Conservation (phyloP, 2,113 vertebrate species). For the Erythrolamprus reginae region DNA sequence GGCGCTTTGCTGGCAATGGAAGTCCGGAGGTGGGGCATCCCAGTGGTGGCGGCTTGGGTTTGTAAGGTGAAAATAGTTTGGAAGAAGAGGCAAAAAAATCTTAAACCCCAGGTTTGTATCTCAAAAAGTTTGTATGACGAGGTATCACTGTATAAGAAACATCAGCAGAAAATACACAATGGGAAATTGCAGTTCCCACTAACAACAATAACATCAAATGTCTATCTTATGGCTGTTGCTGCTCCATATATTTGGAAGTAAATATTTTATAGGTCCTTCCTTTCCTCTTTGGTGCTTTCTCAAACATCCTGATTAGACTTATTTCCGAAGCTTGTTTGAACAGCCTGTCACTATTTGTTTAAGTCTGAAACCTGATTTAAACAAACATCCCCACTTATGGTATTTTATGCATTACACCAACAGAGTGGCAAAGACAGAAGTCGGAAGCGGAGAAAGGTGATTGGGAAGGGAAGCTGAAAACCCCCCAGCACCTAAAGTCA, state of each 20-base stretch:
- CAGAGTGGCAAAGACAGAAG: not conserved
- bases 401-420: constrained; percentile 68
- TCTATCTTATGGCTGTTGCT: constrained; percentile 42
- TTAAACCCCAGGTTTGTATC: too few relatives aligned
- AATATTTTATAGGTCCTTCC: constrained; percentile 46
- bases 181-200: constrained; percentile 23
- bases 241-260: constrained; percentile 55
- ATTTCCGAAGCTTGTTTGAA: constrained; percentile 76
- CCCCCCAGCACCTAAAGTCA: constrained; percentile 23
- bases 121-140: too few relatives aligned
- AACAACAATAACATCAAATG: constrained; percentile 50
- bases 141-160: too few relatives aligned
- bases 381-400: constrained; percentile 64
- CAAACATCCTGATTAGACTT: constrained; percentile 71
- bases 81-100: too few relatives aligned
- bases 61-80: too few relatives aligned
- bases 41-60: too few relatives aligned
- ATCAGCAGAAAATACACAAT: constrained; percentile 33
- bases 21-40: too few relatives aligned
- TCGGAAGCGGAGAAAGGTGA: not conserved
- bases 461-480: constrained; percentile 23
- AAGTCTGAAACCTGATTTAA: constrained; percentile 73
- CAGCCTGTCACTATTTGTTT: constrained; percentile 76
- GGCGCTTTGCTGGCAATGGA: too few relatives aligned
- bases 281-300: constrained; percentile 58